Percentiles rank a stretch among this genome's conserved stretches.
These are phyloP conservation scores for Discoglossus pictus DNA, from an alignment of 2,797 vertebrate genomes.

Conservation along the genomic window DNA sequence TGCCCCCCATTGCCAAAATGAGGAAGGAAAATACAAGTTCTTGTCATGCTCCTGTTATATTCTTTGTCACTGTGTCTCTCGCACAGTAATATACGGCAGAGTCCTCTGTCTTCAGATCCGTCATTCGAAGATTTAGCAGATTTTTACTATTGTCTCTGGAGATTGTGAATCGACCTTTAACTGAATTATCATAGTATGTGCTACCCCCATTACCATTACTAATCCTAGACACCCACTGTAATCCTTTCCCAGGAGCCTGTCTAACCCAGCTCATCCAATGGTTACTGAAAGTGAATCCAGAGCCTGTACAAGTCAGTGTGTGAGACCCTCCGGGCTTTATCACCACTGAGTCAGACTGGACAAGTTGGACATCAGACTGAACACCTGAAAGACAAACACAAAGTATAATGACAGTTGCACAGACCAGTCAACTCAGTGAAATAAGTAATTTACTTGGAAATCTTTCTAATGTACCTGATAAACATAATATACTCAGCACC, in stretches of 20 bases:
- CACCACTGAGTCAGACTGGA: too few species aligned
- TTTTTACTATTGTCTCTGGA: constrained; percentile 48
- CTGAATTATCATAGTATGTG: constrained; percentile 16
- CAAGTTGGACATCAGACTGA: too few species aligned
- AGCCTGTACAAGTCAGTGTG: constrained; percentile 22
- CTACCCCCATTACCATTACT: constrained; percentile 15
- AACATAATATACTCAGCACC: too few species aligned
- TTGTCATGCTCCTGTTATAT: too few species aligned
- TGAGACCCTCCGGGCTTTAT: too few species aligned
- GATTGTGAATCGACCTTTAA: constrained; percentile 52
- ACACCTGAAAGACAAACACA: too few species aligned
- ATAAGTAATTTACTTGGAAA: too few species aligned
- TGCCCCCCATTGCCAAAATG: too few species aligned
- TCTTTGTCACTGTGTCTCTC: constrained; percentile 24
- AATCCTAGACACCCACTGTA: constrained; percentile 20
- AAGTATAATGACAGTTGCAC: too few species aligned
- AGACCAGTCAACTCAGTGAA: too few species aligned
- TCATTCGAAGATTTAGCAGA: constrained; percentile 56
- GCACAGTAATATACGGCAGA: constrained; percentile 5
- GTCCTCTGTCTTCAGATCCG: constrained; percentile 45
- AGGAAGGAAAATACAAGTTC: too few species aligned
- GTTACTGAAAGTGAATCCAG: constrained; percentile 14
- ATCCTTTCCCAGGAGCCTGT: constrained; percentile 4
- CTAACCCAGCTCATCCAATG: neutral
- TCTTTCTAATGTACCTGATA: too few species aligned